Evolutionary conservation across 2,888 invertebrate genomes (phyloP), one percentile per base, ranked within the genome.

Genomic region (Sphaeridia pumilis): DNA sequence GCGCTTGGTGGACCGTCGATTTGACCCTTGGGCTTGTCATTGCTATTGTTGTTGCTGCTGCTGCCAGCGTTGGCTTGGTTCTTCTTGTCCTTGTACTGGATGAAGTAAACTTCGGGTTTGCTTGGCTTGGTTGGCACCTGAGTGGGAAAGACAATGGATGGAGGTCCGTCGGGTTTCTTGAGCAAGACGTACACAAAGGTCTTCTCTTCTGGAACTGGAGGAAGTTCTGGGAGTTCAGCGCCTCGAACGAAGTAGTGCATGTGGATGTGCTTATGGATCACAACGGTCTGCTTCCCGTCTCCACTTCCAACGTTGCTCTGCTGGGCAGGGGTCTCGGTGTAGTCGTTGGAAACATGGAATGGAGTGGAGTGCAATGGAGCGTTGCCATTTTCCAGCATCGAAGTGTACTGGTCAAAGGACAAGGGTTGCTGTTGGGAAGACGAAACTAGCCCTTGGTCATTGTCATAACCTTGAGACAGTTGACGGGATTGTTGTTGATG

Each of bases 21-120:
- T n/a, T n/a, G n/a, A n/a, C n/a, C n/a, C n/a, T n/a, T n/a, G n/a
- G n/a, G n/a, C 5, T 17, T 49, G 41, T 38, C 26, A 25, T 26
- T 49, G 49, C 27, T 38, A 27, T 26, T 49, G 49, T 3, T 41
- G 49, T 20, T 49, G 49, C 38, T 41, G 49, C 36, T 48, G 48
- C 7, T 7, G n/a, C 17, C 31, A 21, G 43, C 25, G 21, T 42
- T 36, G 25, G 17, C 36, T n/a, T 45, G 25, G 20, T 50, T 43
- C 41, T 55, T 51, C 22, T 31, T 24, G 34, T 55, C 55, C 75
- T 81, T 82, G 77, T 84, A 83, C 66, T 81, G 79, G 78, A 83
- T 87, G 78, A 87, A 87, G 80, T 87, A 87, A 54, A 87, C 87
- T 74, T 87, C 87, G 54, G 87, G 87, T 75, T 87, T 87, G 70